Evolutionary conservation across 2,113 vertebrate species (phyloP).

Genomic region (pig (Sus scrofa)): T2T-Sscrofa CM000825.6:84650001-84650500

Average conservation of each 20-base stretch:
- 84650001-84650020: background rate
- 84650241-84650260: no score
- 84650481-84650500: fast-evolving
- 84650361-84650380: background rate
- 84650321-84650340: background rate
- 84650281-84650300: no score
- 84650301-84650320: no score
- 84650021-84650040: background rate
- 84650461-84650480: background rate
- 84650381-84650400: background rate
- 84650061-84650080: background rate
- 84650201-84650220: no score
- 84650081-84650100: background rate
- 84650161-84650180: no score
- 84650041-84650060: background rate
- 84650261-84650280: no score
- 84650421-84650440: no score
- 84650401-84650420: background rate
- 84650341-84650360: background rate
- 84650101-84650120: background rate
- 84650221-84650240: no score
- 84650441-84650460: background rate
- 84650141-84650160: no score
- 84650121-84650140: background rate
- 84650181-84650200: no score